phyloP scores from a whole-genome alignment of 2,797 vertebrate species.

The Graptemys geographica region DNA sequence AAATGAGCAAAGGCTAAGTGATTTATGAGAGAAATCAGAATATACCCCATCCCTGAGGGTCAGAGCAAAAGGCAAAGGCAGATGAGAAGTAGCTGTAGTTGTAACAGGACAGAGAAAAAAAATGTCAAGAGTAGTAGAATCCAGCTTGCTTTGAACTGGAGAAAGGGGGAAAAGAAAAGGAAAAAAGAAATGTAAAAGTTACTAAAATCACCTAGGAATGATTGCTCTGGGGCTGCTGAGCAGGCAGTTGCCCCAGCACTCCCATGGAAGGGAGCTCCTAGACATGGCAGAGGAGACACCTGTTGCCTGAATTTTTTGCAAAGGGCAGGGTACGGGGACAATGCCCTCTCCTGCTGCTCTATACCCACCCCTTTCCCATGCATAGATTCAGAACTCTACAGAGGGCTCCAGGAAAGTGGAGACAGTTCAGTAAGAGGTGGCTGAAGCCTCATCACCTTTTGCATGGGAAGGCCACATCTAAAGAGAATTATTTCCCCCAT shows the following conservation, averaged over 20 bases:
- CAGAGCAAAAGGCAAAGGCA: not conserved
- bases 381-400: not conserved
- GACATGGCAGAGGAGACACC: not conserved
- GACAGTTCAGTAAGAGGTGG: accelerated
- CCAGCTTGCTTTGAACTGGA: not conserved
- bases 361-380: not conserved
- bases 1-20: not conserved
- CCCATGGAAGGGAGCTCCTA: not conserved
- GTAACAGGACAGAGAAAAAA: not conserved
- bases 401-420: not conserved
- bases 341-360: not conserved
- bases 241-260: not conserved
- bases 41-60: not conserved
- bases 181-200: not conserved
- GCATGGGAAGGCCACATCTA: not conserved
- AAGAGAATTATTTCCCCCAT: not conserved
- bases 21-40: not conserved
- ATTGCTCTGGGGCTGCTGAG: not conserved
- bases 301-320: not conserved
- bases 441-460: accelerated
- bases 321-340: not conserved
- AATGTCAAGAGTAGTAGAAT: not conserved
- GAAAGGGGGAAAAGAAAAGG: not conserved
- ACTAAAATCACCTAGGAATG: not conserved
- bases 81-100: not conserved